Evolutionary conservation across 1,140 invertebrate genomes (phyloP).

Genomic region (Parapsyche elsis): DNA sequence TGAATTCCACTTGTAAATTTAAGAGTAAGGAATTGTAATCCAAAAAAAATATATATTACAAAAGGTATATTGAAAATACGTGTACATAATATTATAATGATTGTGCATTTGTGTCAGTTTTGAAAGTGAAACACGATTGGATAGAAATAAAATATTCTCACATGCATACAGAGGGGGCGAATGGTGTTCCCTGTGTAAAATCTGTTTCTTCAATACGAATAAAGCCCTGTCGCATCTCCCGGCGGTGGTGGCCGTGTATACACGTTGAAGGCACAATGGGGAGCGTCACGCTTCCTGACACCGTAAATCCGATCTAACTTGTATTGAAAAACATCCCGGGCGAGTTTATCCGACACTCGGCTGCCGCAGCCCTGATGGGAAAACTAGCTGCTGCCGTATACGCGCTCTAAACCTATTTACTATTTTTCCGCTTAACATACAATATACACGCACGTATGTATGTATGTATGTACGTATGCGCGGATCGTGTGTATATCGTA

Average conservation of each 20-base stretch:
- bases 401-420: constrained; percentile 4
- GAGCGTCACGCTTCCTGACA: constrained; percentile 48
- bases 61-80: no score
- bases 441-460: neutral
- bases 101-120: no score
- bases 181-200: neutral
- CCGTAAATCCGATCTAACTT: constrained; percentile 50
- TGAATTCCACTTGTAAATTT: no score
- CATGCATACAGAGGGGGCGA: neutral
- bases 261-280: constrained; percentile 30
- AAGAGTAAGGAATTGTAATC: no score
- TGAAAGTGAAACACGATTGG: neutral
- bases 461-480: neutral
- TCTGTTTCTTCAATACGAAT: constrained; percentile 26
- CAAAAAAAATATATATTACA: no score
- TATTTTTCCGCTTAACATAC: constrained; percentile 21
- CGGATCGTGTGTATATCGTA: neutral
- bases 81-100: no score
- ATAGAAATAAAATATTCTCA: neutral
- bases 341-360: constrained; percentile 43
- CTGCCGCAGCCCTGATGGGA: constrained; percentile 34
- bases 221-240: constrained; percentile 21
- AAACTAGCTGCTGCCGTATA: constrained; percentile 5
- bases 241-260: constrained; percentile 8
- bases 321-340: constrained; percentile 47